Evolutionary conservation across 1,140 invertebrate species (phyloP), one percentile per base, ranked within the genome.

Genomic region (Papilio machaon): DNA sequence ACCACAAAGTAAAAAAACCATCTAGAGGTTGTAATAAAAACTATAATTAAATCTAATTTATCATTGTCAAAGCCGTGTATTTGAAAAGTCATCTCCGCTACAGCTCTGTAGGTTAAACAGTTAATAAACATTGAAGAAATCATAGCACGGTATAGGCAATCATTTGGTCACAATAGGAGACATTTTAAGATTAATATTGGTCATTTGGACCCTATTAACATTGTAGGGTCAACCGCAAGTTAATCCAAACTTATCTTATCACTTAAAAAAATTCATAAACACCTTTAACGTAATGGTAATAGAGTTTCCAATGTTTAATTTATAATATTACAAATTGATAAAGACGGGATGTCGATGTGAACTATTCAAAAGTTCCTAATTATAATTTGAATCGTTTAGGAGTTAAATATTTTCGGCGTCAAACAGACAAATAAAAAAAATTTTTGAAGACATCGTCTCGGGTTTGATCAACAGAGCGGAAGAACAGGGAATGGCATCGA

Each of bases 371-470:
- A 82, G 83, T 80, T 87, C 87, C 90, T 91, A 94, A 94, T 94
- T 94, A 92, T 92, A 92, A 91, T 92, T 90, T 92, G 88, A 92
- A 92, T 90, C 89, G 92, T 92, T 94, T 92, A 92, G 80, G 85
- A 90, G 88, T 88, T 88, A 92, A 94, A 94, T 94, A 92, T 92
- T 92, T 92, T 92, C 90, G 89, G 89, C 84, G 88, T 91, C 85
- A 87, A 89, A 91, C 90, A 89, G 88, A 88, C 84, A 84, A 67
- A 79, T 67, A 46, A 92, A 94, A 88, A 91, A 92, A 90, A 87
- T 90, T 87, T 90, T 90, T 89, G 88, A 90, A 90, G 91, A 92
- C 91, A 88, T 92, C 90, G 90, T 90, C 89, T 91, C 85, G 87
- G 85, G 88, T 90, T 90, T 90, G 89, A 89, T 92, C 91, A 92